Evolutionary conservation across 2,888 invertebrate species (phyloP).

Genomic region (Platycnemis pennipes): DNA sequence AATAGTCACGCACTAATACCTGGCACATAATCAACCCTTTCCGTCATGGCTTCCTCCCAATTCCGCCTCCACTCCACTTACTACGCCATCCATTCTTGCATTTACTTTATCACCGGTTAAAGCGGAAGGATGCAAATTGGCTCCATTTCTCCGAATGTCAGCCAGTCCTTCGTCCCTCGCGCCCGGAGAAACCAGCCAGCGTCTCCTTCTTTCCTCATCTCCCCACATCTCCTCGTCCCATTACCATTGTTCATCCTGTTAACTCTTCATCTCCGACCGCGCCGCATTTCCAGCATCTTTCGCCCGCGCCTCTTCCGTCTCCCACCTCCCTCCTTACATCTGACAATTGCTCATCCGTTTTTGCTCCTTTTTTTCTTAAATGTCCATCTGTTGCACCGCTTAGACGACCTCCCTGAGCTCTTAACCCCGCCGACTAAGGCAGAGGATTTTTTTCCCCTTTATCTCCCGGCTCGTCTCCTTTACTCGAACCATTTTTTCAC

Average conservation of each 20-base stretch:
- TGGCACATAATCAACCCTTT: not conserved
- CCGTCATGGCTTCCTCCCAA: not conserved
- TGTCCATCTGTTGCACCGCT: not conserved
- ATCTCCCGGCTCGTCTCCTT: too few species aligned
- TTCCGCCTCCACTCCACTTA: not conserved
- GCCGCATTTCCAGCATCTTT: not conserved
- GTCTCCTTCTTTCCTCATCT: not conserved
- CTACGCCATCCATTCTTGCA: not conserved
- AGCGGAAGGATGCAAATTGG: not conserved
- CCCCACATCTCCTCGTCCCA: not conserved
- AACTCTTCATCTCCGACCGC: not conserved
- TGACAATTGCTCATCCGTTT: not conserved
- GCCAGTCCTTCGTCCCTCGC: not conserved
- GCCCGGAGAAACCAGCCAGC: not conserved
- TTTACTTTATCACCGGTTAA: conserved; percentile 23
- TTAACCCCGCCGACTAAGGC: not conserved
- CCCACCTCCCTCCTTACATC: not conserved
- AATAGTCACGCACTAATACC: not conserved
- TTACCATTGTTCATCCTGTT: conserved; percentile 14
- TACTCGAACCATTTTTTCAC: not conserved
- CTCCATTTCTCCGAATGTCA: not conserved
- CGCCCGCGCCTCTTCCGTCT: not conserved
- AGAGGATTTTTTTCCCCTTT: not conserved
- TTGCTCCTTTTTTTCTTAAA: not conserved
- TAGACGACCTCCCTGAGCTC: too few species aligned